Percentiles rank a stretch among this genome's conserved stretches.
phyloP scores from a whole-genome alignment of 2,888 invertebrate species.

The Clostera curtula region DNA sequence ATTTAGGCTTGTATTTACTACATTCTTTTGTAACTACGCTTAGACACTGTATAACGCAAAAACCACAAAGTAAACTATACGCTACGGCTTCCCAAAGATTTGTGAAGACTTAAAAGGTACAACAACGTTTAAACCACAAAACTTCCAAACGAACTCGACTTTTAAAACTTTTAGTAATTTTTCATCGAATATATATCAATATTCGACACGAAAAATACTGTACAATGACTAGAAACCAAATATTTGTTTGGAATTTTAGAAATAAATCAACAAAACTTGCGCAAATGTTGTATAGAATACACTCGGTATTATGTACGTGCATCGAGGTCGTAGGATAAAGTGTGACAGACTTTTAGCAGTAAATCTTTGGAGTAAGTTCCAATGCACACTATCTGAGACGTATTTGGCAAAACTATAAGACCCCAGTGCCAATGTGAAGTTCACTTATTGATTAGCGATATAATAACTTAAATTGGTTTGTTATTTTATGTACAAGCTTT shows the following conservation, averaged over 20 bases:
- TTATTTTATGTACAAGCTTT: no score
- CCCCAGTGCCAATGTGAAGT: slow-evolving; percentile 63
- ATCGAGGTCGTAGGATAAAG: slow-evolving; percentile 24
- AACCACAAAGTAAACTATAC: no score
- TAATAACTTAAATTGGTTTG: no score
- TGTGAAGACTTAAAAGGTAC: no score
- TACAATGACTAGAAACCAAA: slow-evolving; percentile 16
- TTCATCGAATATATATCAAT: slow-evolving; percentile 13
- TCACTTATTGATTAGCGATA: no score
- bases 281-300: slow-evolving; percentile 18
- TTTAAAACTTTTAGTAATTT: no score
- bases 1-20: no score
- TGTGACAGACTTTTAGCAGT: slow-evolving; percentile 52
- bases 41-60: no score
- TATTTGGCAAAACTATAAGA: slow-evolving; percentile 61
- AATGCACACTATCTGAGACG: slow-evolving; percentile 52
- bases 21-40: no score
- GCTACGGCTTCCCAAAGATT: no score
- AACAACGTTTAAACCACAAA: no score
- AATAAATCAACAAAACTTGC: slow-evolving; percentile 39
- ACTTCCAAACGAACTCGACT: no score
- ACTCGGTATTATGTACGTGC: slow-evolving; percentile 15
- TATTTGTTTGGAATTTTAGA: slow-evolving; percentile 31
- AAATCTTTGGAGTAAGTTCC: slow-evolving; percentile 32
- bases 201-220: slow-evolving; percentile 13